These are phyloP conservation scores for Molossus alvarezi DNA, from an alignment of 2,797 vertebrate genomes.

Conservation along the genomic window DNA sequence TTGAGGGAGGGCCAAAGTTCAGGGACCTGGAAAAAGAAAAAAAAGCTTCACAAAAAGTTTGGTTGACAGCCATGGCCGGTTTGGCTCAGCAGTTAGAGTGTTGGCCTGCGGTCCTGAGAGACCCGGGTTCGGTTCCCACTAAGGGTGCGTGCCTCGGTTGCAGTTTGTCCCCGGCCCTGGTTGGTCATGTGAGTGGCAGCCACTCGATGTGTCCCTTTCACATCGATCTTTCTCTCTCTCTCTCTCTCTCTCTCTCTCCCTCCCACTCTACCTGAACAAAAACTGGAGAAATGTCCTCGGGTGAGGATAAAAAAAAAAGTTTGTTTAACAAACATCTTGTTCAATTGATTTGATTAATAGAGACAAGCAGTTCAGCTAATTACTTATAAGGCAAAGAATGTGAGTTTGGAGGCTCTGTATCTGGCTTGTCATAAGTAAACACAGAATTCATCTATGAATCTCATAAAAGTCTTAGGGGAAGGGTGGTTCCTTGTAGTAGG, in stretches of 20 bases:
- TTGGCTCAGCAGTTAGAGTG: no score
- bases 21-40: background rate
- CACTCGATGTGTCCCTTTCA: no score
- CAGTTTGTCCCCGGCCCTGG: no score
- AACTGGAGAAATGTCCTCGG: no score
- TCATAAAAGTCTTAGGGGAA: background rate
- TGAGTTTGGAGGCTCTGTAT: background rate
- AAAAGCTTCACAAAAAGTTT: background rate
- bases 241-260: no score
- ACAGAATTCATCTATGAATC: background rate
- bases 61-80: background rate
- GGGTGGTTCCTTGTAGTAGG: background rate
- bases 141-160: no score
- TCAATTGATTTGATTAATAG: background rate
- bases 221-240: no score
- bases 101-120: no score
- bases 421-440: background rate
- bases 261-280: no score
- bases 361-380: background rate
- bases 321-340: background rate
- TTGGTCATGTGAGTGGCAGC: no score
- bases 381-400: background rate
- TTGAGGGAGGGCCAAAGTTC: background rate
- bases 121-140: no score
- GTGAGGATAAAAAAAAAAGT: no score